Evolutionary conservation across 2,113 vertebrate genomes (phyloP), one percentile per base, ranked within the genome.

Genomic region (Leptocoma aspasia): DNA sequence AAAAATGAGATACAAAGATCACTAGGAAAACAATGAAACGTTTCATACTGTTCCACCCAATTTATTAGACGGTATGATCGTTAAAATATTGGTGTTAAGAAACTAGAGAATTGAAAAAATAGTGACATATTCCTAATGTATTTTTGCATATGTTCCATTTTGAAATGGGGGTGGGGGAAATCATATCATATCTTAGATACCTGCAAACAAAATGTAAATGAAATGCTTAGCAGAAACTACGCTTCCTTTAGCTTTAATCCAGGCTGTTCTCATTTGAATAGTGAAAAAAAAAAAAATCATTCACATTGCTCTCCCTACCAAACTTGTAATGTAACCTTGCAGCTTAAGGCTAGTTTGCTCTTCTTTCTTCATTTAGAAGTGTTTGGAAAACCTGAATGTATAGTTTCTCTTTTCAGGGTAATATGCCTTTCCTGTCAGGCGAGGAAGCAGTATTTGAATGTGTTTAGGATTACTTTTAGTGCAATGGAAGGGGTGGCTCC

Each of bases 161-260:
- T 78, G 54, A 92, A 77, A 24, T 60, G 13, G 2, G 3, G 6
- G 0, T 12, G 13, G 4, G 3, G 2, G 7, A 12, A 24, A 21
- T 53, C 7, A 6, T 42, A 11, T 39, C 0, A 0, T n/a, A 13
- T 47, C 64, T 50, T 53, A 41, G 18, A 44, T 75, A 42, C 5
- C 22, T 52, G 2, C 14, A 65, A 83, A 54, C 15, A 53, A 52
- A 89, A 79, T 44, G 75, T 41, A 47, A 57, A 56, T 39, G 0
- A 49, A 71, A n/a, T 47, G 10, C 37, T 84, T 53, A 13, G 26
- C 13, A 89, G 45, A 85, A 88, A 77, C 45, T 65, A 37, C 15
- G 10, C 6, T 82, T 91, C 20, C 26, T 85, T 93, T 57, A 61
- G 13, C 18, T 93, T 66, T 76, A 90, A 41, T 82, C 45, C 5